Conservation (phyloP, 2,113 vertebrate species). For the Varanus salvator region DNA sequence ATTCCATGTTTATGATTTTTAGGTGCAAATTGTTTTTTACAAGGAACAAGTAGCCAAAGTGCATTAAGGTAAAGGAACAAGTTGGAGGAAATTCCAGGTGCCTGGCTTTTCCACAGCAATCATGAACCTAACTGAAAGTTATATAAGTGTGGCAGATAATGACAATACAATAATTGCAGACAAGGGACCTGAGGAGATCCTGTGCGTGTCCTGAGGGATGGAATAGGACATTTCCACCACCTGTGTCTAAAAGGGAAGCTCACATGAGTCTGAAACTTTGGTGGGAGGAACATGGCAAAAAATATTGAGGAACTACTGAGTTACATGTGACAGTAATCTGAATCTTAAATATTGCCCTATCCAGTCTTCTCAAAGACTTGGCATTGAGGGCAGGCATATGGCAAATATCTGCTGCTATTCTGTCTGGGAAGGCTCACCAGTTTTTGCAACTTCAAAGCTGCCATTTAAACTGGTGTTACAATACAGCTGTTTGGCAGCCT, state of each 20-base stretch:
- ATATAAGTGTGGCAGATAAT: conserved; percentile 6
- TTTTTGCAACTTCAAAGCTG: conserved; percentile 20
- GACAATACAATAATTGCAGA: conserved; percentile 50
- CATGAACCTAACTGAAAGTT: conserved; percentile 34
- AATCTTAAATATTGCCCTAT: background rate
- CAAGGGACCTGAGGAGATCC: conserved; percentile 39
- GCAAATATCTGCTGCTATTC: background rate
- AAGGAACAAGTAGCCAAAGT: background rate
- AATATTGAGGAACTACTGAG: conserved; percentile 1
- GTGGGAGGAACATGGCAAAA: background rate
- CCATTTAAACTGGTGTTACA: conserved; percentile 32
- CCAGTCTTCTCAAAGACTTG: background rate
- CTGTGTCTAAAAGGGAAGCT: conserved; percentile 2
- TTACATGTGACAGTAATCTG: background rate
- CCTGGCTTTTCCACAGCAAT: conserved; percentile 31
- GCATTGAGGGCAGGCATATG: background rate
- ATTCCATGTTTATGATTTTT: background rate
- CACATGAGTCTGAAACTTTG: conserved; percentile 12
- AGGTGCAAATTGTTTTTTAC: background rate
- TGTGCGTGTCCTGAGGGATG: conserved; percentile 18
- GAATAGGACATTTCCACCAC: conserved; percentile 14
- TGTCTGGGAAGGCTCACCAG: background rate
- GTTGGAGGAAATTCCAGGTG: conserved; percentile 40
- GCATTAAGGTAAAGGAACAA: background rate
- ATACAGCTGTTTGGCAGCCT: conserved; percentile 20